Conservation (phyloP, 2,113 vertebrate species). For the Montifringilla adamsi region DNA sequence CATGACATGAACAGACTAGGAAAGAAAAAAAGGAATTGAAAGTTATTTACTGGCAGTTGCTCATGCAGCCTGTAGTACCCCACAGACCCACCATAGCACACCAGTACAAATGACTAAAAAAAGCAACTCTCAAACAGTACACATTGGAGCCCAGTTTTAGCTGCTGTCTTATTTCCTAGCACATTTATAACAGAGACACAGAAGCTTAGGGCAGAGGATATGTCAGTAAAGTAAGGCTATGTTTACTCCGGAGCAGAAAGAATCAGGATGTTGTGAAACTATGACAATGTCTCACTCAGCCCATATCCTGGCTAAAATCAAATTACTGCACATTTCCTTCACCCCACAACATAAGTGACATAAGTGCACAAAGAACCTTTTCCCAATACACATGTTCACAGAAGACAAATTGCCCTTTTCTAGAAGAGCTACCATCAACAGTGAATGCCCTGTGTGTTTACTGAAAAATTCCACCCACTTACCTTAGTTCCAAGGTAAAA, state of each 20-base stretch:
- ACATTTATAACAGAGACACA: background rate
- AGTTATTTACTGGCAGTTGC: background rate
- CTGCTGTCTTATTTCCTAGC: background rate
- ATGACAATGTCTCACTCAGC: background rate
- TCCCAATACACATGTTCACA: background rate
- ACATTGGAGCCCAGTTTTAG: background rate
- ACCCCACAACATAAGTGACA: fast-evolving
- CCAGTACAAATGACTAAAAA: background rate
- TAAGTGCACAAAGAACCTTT: background rate
- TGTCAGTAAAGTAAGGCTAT: background rate
- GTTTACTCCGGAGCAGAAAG: background rate
- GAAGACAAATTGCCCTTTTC: background rate
- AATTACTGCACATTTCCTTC: background rate
- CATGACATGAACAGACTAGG: conserved; percentile 93
- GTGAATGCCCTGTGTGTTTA: background rate
- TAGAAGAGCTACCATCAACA: background rate
- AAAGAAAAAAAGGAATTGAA: background rate
- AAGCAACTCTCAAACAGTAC: background rate
- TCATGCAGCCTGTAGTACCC: background rate
- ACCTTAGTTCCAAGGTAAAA: conserved; percentile 97
- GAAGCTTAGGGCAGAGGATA: background rate
- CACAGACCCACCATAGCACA: background rate
- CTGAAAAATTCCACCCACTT: background rate
- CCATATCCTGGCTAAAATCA: background rate
- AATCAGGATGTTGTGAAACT: background rate